Conservation (phyloP, 2,888 invertebrate genomes). For the Microctonus brassicae region DNA sequence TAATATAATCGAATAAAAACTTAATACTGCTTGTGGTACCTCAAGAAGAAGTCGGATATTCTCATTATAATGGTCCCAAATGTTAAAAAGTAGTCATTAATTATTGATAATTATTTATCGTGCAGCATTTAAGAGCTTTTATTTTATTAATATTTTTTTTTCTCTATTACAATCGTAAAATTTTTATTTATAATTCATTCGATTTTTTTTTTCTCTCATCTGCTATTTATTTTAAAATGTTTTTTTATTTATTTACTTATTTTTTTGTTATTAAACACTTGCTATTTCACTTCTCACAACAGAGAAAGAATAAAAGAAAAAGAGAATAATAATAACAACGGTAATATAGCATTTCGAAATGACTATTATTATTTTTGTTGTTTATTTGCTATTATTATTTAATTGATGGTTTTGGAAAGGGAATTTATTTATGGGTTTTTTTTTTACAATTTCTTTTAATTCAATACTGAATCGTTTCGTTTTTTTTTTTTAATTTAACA, state of each 20-base stretch:
- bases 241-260: background rate
- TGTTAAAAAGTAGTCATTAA: conserved; percentile 60
- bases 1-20: conserved; percentile 45
- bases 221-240: no score
- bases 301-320: background rate
- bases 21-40: conserved; percentile 57
- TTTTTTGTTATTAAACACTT: background rate
- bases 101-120: conserved; percentile 33
- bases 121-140: conserved; percentile 20
- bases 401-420: conserved; percentile 5
- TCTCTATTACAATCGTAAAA: conserved; percentile 29
- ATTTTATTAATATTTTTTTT: background rate
- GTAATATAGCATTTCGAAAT: background rate
- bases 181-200: background rate
- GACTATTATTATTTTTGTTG: background rate
- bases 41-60: conserved; percentile 52
- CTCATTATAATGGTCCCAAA: conserved; percentile 66
- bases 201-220: background rate
- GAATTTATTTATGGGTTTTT: conserved; percentile 6
- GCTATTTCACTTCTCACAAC: background rate
- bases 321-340: background rate
- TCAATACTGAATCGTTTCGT: background rate
- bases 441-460: background rate
- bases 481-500: background rate
- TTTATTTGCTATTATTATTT: background rate